These are phyloP conservation scores for Champsocephalus gunnari DNA, from an alignment of 2,797 vertebrate species.

Conservation along the genomic window DNA sequence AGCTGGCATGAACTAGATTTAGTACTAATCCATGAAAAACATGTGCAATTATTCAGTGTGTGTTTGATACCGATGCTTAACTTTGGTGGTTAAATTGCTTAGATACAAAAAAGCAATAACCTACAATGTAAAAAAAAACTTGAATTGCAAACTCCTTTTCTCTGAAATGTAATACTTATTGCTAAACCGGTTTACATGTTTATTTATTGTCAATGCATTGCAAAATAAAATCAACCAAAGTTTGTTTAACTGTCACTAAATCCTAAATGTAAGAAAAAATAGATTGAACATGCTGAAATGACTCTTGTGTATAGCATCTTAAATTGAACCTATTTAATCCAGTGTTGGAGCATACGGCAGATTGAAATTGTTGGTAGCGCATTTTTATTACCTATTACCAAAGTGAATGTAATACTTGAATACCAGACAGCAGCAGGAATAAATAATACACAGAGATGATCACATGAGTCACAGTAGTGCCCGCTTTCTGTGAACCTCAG, in stretches of 20 bases:
- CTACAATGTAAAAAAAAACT: slow-evolving; percentile 27
- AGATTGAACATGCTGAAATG: background rate
- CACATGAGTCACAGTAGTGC: slow-evolving; percentile 3
- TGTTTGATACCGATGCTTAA: slow-evolving; percentile 10
- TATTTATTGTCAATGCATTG: slow-evolving; percentile 32
- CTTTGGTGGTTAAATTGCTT: slow-evolving; percentile 12
- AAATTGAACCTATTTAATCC: too few species aligned
- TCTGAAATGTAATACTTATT: slow-evolving; percentile 22
- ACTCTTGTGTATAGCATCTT: background rate
- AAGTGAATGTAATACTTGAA: slow-evolving; percentile 3
- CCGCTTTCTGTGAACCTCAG: slow-evolving; percentile 16
- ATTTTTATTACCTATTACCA: slow-evolving; percentile 4
- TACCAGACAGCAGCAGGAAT: slow-evolving; percentile 5
- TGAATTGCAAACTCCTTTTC: slow-evolving; percentile 34
- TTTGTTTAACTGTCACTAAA: slow-evolving; percentile 20
- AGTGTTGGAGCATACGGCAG: too few species aligned
- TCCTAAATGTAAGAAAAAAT: background rate
- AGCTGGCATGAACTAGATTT: background rate
- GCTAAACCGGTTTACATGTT: slow-evolving; percentile 51
- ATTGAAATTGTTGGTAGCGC: background rate
- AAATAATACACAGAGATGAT: background rate
- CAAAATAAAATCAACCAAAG: slow-evolving; percentile 52
- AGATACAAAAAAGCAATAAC: slow-evolving; percentile 20
- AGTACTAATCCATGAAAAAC: slow-evolving; percentile 35
- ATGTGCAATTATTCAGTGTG: slow-evolving; percentile 20